Conservation (phyloP, 1,140 invertebrate genomes). For the Drosophila serrata region DNA sequence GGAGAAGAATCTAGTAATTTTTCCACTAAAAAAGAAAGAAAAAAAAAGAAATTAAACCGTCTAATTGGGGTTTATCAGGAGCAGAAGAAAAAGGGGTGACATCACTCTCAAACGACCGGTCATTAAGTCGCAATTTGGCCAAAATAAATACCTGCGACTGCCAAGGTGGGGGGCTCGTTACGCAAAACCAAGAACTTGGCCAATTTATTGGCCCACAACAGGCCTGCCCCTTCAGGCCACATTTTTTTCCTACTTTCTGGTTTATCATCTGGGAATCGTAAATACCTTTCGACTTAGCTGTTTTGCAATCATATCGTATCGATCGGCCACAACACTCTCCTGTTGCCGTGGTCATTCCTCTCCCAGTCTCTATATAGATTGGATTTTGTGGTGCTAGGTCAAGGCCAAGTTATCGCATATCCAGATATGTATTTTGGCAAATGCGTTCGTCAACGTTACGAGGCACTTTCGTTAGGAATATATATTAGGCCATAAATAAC, state of each 20-base stretch:
- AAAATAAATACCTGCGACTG: slow-evolving; percentile 70
- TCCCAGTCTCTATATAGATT: slow-evolving; percentile 23
- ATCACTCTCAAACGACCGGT: slow-evolving; percentile 68
- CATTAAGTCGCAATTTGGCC: slow-evolving; percentile 71
- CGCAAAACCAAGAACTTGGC: slow-evolving; percentile 4
- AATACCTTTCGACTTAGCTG: slow-evolving; percentile 36
- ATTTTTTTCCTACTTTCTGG: background rate
- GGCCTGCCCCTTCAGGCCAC: slow-evolving; percentile 26
- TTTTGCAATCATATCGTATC: slow-evolving; percentile 10
- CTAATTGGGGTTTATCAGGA: slow-evolving; percentile 45
- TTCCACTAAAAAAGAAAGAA: slow-evolving; percentile 6
- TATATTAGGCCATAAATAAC: slow-evolving; percentile 1
- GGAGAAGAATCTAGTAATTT: slow-evolving; percentile 26
- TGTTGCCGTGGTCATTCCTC: slow-evolving; percentile 40
- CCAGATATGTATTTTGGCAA: slow-evolving; percentile 28
- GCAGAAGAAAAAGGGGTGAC: slow-evolving; percentile 35
- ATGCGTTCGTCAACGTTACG: slow-evolving; percentile 51
- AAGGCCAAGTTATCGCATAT: slow-evolving; percentile 62
- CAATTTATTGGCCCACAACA: slow-evolving; percentile 43
- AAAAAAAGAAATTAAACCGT: background rate
- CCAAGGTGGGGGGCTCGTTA: slow-evolving; percentile 33
- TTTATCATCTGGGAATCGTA: slow-evolving; percentile 35
- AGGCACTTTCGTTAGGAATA: slow-evolving; percentile 2
- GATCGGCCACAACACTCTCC: slow-evolving; percentile 1
- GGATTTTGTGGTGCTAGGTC: slow-evolving; percentile 62